Evolutionary conservation across 1,140 invertebrate species (phyloP).

Genomic region (Copidosoma floridanum): DNA sequence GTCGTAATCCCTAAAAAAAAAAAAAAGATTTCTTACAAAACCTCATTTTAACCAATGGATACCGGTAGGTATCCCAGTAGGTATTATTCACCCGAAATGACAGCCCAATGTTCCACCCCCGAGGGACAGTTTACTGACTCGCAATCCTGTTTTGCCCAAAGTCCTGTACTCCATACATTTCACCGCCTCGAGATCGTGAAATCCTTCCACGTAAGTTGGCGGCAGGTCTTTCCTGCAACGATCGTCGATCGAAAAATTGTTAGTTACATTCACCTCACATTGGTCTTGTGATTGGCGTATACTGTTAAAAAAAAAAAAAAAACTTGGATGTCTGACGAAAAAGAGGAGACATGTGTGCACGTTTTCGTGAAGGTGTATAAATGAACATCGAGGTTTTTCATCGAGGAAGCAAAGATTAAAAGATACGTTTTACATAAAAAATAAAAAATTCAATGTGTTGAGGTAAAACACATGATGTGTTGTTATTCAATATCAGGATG

Average conservation of each 20-base stretch:
- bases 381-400: neutral
- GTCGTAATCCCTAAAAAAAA: constrained; percentile 55
- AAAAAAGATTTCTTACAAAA: too few species aligned
- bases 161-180: constrained; percentile 57
- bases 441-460: too few species aligned
- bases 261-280: too few species aligned
- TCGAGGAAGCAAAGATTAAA: too few species aligned
- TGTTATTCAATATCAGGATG: too few species aligned
- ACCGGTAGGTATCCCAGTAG: too few species aligned
- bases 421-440: constrained; percentile 4
- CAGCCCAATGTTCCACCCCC: constrained; percentile 57
- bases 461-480: too few species aligned
- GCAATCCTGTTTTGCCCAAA: constrained; percentile 62
- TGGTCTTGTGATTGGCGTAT: too few species aligned
- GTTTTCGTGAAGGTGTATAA: neutral
- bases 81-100: constrained; percentile 52
- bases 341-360: constrained; percentile 13
- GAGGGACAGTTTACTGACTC: constrained; percentile 62
- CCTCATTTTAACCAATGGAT: too few species aligned
- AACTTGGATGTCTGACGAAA: too few species aligned
- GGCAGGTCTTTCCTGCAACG: constrained; percentile 40
- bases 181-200: constrained; percentile 59
- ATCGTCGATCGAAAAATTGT: neutral
- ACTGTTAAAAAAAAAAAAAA: too few species aligned
- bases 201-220: constrained; percentile 60